Base-by-base conservation (phyloP, 2,113 vertebrate species). In the Thamnophis sirtalis region DNA sequence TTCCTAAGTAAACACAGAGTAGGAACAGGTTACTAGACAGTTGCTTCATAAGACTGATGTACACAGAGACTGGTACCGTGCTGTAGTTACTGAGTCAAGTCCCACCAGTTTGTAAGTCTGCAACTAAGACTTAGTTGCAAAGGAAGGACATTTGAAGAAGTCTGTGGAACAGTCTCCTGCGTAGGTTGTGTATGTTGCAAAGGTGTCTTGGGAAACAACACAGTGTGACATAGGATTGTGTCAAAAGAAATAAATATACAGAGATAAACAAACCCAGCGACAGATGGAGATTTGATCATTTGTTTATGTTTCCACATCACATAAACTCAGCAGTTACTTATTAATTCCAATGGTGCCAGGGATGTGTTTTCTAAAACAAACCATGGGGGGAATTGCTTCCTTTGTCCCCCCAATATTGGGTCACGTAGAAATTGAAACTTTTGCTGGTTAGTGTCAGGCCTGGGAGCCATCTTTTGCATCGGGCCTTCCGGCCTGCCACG, bases 251-350 rank as follows among this genome's bases (percentile, higher is more conserved):
- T 58, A 92, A 84, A 80, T 43, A 24, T 26, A 89, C 48, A 63
- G 9, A 89, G 54, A 38, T 56, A 56, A 56, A 84, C 26, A 24
- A 15, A 92, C 43, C 86, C 15, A 54, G 56, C 10, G 33, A 86
- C 92, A 92, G 88, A 92, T 63, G 91, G 91, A 17, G 28, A 33
- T 80, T 50, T 60, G 53, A 89, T 58, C 73, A 89, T 92, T 89
- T 92, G 58, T 85, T 92, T 92, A 91, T 24, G 17, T 60, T 92
- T 89, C 53, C 55, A 51, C 54, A 19, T 58, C 9, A 13, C 48
- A 33, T 24, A 28, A 88, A 89, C 5, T 21, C 53, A 49, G 43
- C 9, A 56, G 43, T 51, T 58, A 11, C 38, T 84, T n/a, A 28
- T 92, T 89, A 92, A 92, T 92, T 89, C 56, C 24, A 9, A 50